These are phyloP conservation scores for Palythoa grandis DNA, from an alignment of 92 coral and sea anemone genomes.

Conservation along the genomic window DNA sequence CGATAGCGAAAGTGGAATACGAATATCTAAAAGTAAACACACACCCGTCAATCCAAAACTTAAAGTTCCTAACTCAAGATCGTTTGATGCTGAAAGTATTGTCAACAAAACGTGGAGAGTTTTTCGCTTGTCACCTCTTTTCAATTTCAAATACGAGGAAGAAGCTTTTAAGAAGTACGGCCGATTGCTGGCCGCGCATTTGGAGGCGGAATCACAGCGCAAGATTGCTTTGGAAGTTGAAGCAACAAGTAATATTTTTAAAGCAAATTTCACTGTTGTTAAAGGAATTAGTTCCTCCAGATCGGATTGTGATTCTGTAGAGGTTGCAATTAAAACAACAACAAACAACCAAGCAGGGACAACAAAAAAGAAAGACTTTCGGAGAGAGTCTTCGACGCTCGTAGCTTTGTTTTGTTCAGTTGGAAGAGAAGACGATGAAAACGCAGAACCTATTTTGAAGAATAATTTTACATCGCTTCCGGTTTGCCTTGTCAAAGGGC, in stretches of 20 bases:
- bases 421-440: conserved; percentile 54
- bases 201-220: conserved; percentile 57
- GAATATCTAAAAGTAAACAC: background rate
- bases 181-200: conserved; percentile 54
- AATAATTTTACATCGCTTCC: conserved; percentile 72
- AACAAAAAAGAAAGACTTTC: background rate
- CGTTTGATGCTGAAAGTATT: conserved; percentile 48
- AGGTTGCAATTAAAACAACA: conserved; percentile 55
- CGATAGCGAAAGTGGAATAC: background rate
- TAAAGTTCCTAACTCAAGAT: background rate
- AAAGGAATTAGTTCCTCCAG: conserved; percentile 65
- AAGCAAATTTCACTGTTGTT: conserved; percentile 53
- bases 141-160: conserved; percentile 62
- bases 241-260: conserved; percentile 45
- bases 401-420: too few species aligned
- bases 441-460: conserved; percentile 26
- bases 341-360: conserved; percentile 6
- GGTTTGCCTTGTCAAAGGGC: conserved; percentile 82
- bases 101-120: conserved; percentile 89
- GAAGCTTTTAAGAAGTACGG: conserved; percentile 63
- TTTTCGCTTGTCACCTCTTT: conserved; percentile 81
- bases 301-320: conserved; percentile 64
- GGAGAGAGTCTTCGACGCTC: background rate
- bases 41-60: background rate
- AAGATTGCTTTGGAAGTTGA: conserved; percentile 49